phyloP scores from a whole-genome alignment of 1,140 invertebrate genomes.

The Bombus sylvicola region DNA sequence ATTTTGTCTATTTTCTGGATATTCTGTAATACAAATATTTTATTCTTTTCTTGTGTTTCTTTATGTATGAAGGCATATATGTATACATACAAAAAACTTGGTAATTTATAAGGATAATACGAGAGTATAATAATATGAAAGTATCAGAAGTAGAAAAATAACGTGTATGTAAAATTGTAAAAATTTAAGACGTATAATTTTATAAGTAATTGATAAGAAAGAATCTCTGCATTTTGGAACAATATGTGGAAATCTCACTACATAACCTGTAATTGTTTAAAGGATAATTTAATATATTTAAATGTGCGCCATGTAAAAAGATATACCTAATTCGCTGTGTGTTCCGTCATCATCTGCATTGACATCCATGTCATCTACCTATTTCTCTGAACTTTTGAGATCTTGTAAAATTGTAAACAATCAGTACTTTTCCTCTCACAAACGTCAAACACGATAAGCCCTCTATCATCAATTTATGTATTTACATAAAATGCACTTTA shows the following conservation, averaged over 20 bases:
- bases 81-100: neutral
- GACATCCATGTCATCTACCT: slow-evolving; percentile 18
- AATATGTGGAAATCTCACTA: neutral
- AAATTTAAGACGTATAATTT: neutral
- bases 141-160: neutral
- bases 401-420: slow-evolving; percentile 19
- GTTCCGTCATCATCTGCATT: slow-evolving; percentile 27
- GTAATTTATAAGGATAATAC: neutral
- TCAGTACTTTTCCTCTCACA: neutral
- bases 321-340: slow-evolving; percentile 23
- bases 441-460: slow-evolving; percentile 24
- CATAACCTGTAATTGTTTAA: slow-evolving; percentile 28
- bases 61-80: too few relatives aligned
- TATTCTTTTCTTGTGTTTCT: neutral
- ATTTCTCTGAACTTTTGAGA: neutral
- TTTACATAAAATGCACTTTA: slow-evolving; percentile 5
- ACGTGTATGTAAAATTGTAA: neutral
- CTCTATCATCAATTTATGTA: neutral
- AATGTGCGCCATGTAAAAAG: neutral
- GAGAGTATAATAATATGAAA: neutral
- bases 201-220: neutral
- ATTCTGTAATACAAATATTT: neutral
- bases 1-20: neutral
- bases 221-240: neutral
- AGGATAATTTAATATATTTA: neutral